Evolutionary conservation across 2,113 vertebrate genomes (phyloP).

Genomic region (Dissostichus mawsoni): DNA sequence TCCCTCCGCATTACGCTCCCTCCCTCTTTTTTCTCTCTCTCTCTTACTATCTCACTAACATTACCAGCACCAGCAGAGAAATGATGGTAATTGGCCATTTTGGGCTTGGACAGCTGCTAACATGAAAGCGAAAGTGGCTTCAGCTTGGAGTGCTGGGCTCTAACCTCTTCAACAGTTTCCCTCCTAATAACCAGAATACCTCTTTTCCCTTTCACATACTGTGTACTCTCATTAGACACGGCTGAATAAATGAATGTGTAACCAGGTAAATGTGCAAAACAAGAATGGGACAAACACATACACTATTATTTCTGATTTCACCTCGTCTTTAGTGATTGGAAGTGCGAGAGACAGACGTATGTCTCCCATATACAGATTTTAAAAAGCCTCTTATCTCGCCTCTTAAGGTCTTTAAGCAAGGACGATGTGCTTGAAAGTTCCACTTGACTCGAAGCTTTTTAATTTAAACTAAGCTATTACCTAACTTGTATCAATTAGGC

Average conservation of each 20-base stretch:
- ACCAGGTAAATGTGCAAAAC: slow-evolving; percentile 39
- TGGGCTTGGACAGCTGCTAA: slow-evolving; percentile 80
- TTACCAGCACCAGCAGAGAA: slow-evolving; percentile 75
- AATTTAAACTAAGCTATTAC: slow-evolving; percentile 74
- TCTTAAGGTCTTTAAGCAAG: slow-evolving; percentile 73
- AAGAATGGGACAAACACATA: slow-evolving; percentile 16
- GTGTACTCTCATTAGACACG: slow-evolving; percentile 28
- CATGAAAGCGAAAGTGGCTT: slow-evolving; percentile 79
- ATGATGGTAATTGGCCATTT: slow-evolving; percentile 84
- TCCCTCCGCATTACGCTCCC: slow-evolving; percentile 27
- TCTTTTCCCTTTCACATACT: slow-evolving; percentile 30
- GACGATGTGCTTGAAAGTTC: slow-evolving; percentile 72
- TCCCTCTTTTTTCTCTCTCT: slow-evolving; percentile 15
- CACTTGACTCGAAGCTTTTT: slow-evolving; percentile 77
- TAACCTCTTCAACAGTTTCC: slow-evolving; percentile 71
- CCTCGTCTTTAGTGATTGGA: slow-evolving; percentile 33
- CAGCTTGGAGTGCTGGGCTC: slow-evolving; percentile 69
- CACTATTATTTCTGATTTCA: slow-evolving; percentile 6
- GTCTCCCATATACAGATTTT: slow-evolving; percentile 67
- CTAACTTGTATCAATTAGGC: slow-evolving; percentile 70
- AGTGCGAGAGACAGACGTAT: slow-evolving; percentile 44
- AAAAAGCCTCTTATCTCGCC: slow-evolving; percentile 71
- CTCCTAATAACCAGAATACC: slow-evolving; percentile 60
- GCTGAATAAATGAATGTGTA: slow-evolving; percentile 42
- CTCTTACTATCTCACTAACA: slow-evolving; percentile 58